Evolutionary conservation across 2,888 invertebrate genomes (phyloP).

Genomic region (Escarpia spicata): DNA sequence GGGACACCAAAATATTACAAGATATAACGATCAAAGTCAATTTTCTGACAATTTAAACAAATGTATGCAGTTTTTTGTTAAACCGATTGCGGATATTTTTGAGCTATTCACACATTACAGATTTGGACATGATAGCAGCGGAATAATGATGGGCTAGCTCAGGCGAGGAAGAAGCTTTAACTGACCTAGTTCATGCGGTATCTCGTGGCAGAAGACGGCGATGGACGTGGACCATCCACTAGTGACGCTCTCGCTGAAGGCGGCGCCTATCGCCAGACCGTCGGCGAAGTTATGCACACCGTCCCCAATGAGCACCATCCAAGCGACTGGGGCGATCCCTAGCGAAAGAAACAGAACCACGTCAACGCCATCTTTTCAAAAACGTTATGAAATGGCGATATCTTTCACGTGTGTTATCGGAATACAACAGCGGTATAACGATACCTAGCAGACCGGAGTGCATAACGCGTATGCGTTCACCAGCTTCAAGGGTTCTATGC

Average conservation of each 20-base stretch:
- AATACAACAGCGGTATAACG: neutral
- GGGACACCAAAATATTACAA: no score
- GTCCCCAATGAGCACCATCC: slow-evolving; percentile 97
- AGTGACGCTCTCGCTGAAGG: slow-evolving; percentile 85
- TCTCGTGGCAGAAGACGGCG: slow-evolving; percentile 92
- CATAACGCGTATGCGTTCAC: neutral
- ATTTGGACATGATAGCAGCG: neutral
- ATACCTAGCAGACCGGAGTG: neutral
- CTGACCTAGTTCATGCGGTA: slow-evolving; percentile 89
- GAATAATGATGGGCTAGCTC: no score
- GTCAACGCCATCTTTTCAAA: neutral
- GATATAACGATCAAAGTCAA: no score
- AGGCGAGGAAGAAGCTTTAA: neutral
- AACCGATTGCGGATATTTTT: no score
- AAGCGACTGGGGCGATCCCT: slow-evolving; percentile 78
- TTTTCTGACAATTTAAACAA: neutral
- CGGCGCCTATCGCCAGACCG: slow-evolving; percentile 90
- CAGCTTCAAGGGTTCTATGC: no score
- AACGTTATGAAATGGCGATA: neutral
- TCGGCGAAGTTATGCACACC: slow-evolving; percentile 95
- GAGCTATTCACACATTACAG: no score
- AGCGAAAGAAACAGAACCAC: neutral
- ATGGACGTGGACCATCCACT: slow-evolving; percentile 92
- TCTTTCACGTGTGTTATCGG: neutral
- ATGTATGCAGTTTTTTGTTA: no score